These are phyloP conservation scores for Poecilia velifera DNA, from an alignment of 2,797 vertebrate species.

Conservation along the genomic window DNA sequence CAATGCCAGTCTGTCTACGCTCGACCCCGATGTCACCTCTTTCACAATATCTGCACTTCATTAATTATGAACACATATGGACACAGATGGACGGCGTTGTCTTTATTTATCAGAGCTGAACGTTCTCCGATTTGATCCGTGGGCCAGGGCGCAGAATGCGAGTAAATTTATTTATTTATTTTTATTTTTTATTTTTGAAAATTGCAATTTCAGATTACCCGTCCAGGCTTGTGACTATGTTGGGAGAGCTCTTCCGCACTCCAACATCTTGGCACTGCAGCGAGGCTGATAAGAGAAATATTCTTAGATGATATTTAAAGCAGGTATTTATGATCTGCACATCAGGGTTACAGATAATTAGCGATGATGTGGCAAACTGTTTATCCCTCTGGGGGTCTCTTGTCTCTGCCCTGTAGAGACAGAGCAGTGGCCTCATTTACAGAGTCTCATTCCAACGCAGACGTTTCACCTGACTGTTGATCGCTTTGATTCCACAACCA, in stretches of 20 bases:
- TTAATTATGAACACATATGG: conserved; percentile 48
- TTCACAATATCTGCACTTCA: conserved; percentile 36
- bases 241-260: conserved; percentile 31
- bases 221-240: conserved; percentile 9
- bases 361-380: conserved; percentile 58
- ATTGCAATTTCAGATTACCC: conserved; percentile 23
- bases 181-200: background rate
- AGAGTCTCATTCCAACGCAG: conserved; percentile 40
- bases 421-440: conserved; percentile 41
- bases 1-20: conserved; percentile 66
- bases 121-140: background rate
- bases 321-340: conserved; percentile 64
- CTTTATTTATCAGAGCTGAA: conserved; percentile 28
- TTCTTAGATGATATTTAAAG: conserved; percentile 69
- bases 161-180: background rate
- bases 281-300: conserved; percentile 56
- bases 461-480: conserved; percentile 23
- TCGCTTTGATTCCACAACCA: background rate
- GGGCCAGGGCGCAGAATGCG: background rate
- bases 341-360: conserved; percentile 66
- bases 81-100: conserved; percentile 27
- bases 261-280: conserved; percentile 20
- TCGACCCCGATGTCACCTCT: conserved; percentile 63
- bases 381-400: conserved; percentile 51
- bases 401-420: conserved; percentile 50